Conservation (phyloP, 2,888 invertebrate species). For the Resseliella maxima region DNA sequence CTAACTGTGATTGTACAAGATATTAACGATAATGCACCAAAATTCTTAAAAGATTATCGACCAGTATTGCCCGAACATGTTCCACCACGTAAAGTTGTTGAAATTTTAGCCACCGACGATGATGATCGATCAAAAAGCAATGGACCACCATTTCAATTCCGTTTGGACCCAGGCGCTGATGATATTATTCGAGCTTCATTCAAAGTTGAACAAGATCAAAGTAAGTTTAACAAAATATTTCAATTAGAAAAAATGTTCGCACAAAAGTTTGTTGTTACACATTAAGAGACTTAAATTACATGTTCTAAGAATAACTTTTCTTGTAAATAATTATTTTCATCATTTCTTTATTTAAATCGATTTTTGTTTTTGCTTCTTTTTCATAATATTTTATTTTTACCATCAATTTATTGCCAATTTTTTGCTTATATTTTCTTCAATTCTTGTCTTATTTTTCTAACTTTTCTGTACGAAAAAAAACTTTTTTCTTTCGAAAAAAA, state of each 20-base stretch:
- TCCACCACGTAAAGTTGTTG: slow-evolving; percentile 90
- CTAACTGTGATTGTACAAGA: slow-evolving; percentile 94
- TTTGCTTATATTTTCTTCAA: background rate
- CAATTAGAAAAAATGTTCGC: no score
- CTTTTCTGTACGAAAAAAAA: no score
- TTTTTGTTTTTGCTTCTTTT: no score
- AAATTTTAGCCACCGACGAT: slow-evolving; percentile 92
- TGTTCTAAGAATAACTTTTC: no score
- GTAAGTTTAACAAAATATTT: no score
- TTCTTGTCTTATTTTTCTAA: background rate
- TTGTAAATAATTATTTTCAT: no score
- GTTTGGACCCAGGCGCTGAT: slow-evolving; percentile 92
- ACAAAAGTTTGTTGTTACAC: slow-evolving; percentile 54
- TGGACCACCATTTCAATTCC: slow-evolving; percentile 96
- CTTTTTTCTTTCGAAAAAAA: no score
- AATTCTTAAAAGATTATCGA: slow-evolving; percentile 90
- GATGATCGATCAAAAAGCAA: slow-evolving; percentile 94
- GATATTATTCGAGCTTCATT: slow-evolving; percentile 94
- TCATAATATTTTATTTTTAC: background rate
- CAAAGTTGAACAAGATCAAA: slow-evolving; percentile 96
- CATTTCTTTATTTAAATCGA: no score
- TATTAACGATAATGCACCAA: slow-evolving; percentile 94
- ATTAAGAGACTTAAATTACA: background rate
- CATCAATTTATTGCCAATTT: no score
- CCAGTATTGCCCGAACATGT: slow-evolving; percentile 94